These are phyloP conservation scores for Rhyacophila evoluta DNA, from an alignment of 2,888 invertebrate genomes.

Conservation along the genomic window DNA sequence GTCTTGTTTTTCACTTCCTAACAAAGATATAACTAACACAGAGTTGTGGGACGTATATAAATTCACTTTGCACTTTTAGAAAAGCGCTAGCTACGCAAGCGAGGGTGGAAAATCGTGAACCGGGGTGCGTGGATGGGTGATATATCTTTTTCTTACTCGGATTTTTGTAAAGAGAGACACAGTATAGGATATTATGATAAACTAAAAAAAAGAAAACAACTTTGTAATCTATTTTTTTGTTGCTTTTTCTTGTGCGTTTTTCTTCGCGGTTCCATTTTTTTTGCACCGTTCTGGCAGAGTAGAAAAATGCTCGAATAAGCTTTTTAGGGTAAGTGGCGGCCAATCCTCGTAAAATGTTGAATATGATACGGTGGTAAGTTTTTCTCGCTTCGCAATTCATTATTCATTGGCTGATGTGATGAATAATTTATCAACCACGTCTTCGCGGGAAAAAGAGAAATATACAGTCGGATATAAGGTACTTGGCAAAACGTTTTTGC, in stretches of 20 bases:
- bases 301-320: constrained; percentile 13
- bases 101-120: not conserved
- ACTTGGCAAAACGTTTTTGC: constrained; percentile 11
- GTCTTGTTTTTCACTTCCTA: constrained; percentile 20
- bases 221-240: constrained; percentile 39
- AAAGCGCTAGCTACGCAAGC: not conserved
- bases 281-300: not conserved
- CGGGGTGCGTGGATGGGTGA: not conserved
- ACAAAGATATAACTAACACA: constrained; percentile 9
- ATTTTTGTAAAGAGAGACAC: constrained; percentile 25
- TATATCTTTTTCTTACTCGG: constrained; percentile 26
- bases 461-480: not conserved
- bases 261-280: constrained; percentile 1
- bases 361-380: constrained; percentile 23
- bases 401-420: constrained; percentile 26
- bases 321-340: constrained; percentile 23
- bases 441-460: not conserved
- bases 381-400: constrained; percentile 26
- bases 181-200: constrained; percentile 31
- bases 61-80: constrained; percentile 25
- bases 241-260: not conserved
- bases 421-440: constrained; percentile 12
- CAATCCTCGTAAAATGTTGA: constrained; percentile 20
- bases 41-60: constrained; percentile 23
- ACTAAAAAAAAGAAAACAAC: constrained; percentile 39